phyloP scores from a whole-genome alignment of 2,888 invertebrate species.

The Acanthococcus lagerstroemiae region DNA sequence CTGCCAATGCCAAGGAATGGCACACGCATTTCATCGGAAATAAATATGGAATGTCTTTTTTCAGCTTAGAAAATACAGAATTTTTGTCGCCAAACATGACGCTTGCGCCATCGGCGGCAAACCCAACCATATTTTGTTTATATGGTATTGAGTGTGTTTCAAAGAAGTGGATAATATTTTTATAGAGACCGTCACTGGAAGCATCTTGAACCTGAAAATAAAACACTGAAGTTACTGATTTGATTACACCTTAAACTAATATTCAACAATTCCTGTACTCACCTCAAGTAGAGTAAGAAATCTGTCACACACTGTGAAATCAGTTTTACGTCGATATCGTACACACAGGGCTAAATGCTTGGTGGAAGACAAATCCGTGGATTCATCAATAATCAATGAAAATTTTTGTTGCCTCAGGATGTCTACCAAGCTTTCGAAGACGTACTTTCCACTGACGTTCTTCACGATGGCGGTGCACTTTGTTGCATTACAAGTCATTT shows the following conservation, averaged over 20 bases:
- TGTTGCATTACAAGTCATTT: too few relatives aligned
- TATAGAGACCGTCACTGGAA: too few relatives aligned
- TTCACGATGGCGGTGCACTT: too few relatives aligned
- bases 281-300: background rate
- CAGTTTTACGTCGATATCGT: background rate
- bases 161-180: slow-evolving; percentile 32
- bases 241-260: background rate
- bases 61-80: slow-evolving; percentile 32
- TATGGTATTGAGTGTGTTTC: slow-evolving; percentile 32
- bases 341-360: background rate
- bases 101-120: slow-evolving; percentile 35
- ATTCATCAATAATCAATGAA: slow-evolving; percentile 35
- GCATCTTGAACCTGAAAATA: too few relatives aligned
- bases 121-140: slow-evolving; percentile 33
- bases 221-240: background rate
- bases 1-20: slow-evolving; percentile 33
- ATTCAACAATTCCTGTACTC: background rate
- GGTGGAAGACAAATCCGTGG: slow-evolving; percentile 6
- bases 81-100: slow-evolving; percentile 35
- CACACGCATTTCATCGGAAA: slow-evolving; percentile 35
- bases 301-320: background rate
- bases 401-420: slow-evolving; percentile 24
- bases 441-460: too few relatives aligned
- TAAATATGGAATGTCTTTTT: slow-evolving; percentile 33
- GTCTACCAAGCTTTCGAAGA: background rate